Evolutionary conservation across 2,888 invertebrate species (phyloP).

Genomic region (Chromoteleia sp.): DNA sequence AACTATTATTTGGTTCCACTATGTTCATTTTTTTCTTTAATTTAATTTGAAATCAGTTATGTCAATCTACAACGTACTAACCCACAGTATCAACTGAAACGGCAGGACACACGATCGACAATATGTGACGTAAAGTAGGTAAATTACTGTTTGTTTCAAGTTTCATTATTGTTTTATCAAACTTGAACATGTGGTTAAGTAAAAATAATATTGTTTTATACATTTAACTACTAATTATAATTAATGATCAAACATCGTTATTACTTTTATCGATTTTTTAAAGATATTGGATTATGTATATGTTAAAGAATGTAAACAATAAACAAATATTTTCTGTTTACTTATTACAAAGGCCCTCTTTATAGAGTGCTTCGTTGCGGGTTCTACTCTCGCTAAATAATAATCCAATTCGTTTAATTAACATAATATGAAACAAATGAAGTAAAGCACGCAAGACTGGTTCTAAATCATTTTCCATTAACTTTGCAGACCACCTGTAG

Average conservation of each 20-base stretch:
- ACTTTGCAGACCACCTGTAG: constrained; percentile 87
- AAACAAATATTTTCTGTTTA: too few relatives aligned
- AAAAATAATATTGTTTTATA: neutral
- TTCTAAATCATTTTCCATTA: constrained; percentile 4
- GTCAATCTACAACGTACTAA: constrained; percentile 10
- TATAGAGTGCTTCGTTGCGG: too few relatives aligned
- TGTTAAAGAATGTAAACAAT: too few relatives aligned
- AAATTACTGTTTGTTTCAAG: constrained; percentile 16
- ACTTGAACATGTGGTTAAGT: neutral
- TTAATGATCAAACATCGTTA: too few relatives aligned
- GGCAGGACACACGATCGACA: constrained; percentile 11
- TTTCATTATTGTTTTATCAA: neutral
- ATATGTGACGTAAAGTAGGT: constrained; percentile 31
- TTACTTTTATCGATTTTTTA: too few relatives aligned
- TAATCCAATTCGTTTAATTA: too few relatives aligned
- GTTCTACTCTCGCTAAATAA: too few relatives aligned
- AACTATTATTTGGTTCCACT: neutral
- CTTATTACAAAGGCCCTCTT: too few relatives aligned
- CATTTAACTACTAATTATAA: neutral
- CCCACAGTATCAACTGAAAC: neutral
- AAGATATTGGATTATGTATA: too few relatives aligned
- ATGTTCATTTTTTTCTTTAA: neutral
- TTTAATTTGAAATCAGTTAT: constrained; percentile 31
- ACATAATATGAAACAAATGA: too few relatives aligned
- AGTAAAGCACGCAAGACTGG: too few relatives aligned